These are phyloP conservation scores for Iguana delicatissima DNA, from an alignment of 2,797 vertebrate genomes.

Conservation along the genomic window DNA sequence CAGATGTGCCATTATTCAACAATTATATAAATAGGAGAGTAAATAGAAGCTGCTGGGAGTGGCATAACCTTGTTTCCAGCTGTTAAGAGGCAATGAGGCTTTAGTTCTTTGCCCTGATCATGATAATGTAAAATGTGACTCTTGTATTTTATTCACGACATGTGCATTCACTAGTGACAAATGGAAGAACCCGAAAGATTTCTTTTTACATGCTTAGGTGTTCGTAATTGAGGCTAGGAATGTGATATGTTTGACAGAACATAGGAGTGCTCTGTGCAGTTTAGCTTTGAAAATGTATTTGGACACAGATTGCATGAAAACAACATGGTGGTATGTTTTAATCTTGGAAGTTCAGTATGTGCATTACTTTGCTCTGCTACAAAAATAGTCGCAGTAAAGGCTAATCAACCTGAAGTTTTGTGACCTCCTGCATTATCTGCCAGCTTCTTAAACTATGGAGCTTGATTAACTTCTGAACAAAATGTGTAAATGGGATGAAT, in stretches of 20 bases:
- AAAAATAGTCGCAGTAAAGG: conserved; percentile 13
- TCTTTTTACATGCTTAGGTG: neutral
- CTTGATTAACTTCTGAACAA: neutral
- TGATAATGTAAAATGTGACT: neutral
- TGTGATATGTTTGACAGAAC: neutral
- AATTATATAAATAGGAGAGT: neutral
- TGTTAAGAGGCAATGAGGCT: neutral
- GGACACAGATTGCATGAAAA: neutral
- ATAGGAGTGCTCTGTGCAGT: neutral
- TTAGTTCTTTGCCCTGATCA: neutral
- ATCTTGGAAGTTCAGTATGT: neutral
- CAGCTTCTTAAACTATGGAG: neutral
- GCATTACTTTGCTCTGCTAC: neutral
- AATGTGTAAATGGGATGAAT: neutral
- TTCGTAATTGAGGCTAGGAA: neutral
- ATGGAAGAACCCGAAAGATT: neutral
- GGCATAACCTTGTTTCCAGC: neutral
- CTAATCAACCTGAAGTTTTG: neutral
- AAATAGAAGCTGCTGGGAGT: neutral
- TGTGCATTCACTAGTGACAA: conserved; percentile 1
- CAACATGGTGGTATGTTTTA: neutral
- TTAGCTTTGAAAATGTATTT: neutral
- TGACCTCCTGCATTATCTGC: neutral
- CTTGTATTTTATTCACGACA: neutral
- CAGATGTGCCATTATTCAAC: neutral